phyloP scores from a whole-genome alignment of 1,140 invertebrate species.

The Drosophila serrata region DNA sequence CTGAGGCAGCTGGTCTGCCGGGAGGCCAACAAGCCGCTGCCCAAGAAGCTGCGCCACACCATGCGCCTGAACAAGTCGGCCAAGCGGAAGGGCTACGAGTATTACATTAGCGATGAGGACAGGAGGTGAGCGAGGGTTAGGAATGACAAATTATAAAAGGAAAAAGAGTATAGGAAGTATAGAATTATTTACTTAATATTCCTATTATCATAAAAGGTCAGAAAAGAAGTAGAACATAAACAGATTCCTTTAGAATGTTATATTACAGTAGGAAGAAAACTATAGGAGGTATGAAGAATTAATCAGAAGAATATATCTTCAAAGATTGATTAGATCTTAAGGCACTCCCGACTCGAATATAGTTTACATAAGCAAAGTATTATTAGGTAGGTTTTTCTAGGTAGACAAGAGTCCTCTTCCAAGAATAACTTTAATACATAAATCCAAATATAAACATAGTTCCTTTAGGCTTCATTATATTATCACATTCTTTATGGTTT shows the following conservation, averaged over 20 bases:
- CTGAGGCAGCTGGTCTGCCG: slow-evolving; percentile 71
- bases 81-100: slow-evolving; percentile 86
- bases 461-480: neutral
- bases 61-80: slow-evolving; percentile 83
- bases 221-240: no score
- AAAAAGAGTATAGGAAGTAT: neutral
- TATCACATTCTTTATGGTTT: neutral
- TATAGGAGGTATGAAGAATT: no score
- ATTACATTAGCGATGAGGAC: slow-evolving; percentile 87
- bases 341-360: neutral
- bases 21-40: slow-evolving; percentile 77
- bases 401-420: neutral
- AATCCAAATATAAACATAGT: neutral
- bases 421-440: neutral
- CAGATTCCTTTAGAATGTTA: neutral
- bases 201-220: no score
- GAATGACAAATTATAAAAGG: neutral
- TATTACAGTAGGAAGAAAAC: neutral
- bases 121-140: slow-evolving; percentile 83
- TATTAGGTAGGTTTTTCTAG: neutral
- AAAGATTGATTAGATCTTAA: no score
- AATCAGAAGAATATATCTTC: neutral
- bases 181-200: no score
- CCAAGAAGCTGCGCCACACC: slow-evolving; percentile 75
- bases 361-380: neutral